Conservation (phyloP, 2,797 vertebrate species). For the Halcyon badia region DNA sequence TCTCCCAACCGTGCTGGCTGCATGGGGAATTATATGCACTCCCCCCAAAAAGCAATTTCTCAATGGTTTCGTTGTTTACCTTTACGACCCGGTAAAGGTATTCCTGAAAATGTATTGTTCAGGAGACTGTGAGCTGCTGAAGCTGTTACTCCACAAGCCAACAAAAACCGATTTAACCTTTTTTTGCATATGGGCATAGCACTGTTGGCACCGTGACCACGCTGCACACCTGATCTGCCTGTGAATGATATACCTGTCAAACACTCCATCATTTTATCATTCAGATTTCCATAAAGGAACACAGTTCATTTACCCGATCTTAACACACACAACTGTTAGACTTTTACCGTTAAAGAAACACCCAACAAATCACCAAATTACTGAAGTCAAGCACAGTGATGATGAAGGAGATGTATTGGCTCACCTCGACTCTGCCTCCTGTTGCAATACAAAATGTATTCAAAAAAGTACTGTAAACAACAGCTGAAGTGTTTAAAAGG, state of each 20-base stretch:
- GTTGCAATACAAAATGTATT: background rate
- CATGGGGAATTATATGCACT: fast-evolving
- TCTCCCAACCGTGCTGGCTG: background rate
- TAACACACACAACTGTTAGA: background rate
- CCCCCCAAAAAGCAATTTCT: fast-evolving
- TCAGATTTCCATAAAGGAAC: background rate
- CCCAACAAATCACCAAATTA: background rate
- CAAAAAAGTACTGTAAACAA: background rate
- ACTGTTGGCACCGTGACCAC: fast-evolving
- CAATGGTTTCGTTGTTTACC: background rate
- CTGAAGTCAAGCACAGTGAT: background rate
- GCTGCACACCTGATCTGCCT: fast-evolving
- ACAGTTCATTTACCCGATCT: fast-evolving
- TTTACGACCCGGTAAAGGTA: fast-evolving
- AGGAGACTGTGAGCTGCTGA: fast-evolving
- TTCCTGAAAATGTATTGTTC: background rate
- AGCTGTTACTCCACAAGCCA: fast-evolving
- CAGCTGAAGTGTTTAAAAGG: background rate
- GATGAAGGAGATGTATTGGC: background rate
- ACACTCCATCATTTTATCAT: fast-evolving
- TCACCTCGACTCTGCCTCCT: background rate
- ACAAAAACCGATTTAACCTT: fast-evolving
- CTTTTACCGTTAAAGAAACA: background rate
- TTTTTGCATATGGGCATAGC: fast-evolving
- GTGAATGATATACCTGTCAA: fast-evolving